Conservation (phyloP, 1,140 invertebrate genomes). For the Caerostris darwini region DNA sequence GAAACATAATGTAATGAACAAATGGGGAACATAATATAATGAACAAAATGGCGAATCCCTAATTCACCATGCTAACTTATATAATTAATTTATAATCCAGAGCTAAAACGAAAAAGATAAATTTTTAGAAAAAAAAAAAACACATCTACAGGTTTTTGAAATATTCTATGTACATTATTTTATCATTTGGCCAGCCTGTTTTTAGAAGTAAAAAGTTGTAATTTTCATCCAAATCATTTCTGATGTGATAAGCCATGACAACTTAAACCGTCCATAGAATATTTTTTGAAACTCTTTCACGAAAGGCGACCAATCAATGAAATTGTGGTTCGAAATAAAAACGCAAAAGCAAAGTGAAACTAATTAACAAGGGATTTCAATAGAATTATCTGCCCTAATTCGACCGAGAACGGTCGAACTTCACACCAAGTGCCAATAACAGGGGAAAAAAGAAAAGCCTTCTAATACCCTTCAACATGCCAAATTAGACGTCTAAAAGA, state of each 20-base stretch:
- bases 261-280: background rate
- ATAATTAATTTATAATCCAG: too few relatives aligned
- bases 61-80: too few relatives aligned
- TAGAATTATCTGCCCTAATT: slow-evolving; percentile 50
- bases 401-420: background rate
- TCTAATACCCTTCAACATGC: slow-evolving; percentile 13
- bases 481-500: slow-evolving; percentile 71
- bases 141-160: too few relatives aligned
- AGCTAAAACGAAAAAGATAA: too few relatives aligned
- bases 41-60: too few relatives aligned
- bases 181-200: too few relatives aligned
- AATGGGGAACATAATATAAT: too few relatives aligned
- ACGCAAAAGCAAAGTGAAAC: background rate
- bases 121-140: too few relatives aligned
- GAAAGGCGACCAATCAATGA: background rate
- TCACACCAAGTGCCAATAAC: slow-evolving; percentile 64
- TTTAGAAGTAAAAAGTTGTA: too few relatives aligned
- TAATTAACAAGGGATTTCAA: slow-evolving; percentile 66
- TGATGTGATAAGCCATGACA: background rate
- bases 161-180: too few relatives aligned
- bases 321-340: background rate
- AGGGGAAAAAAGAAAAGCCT: background rate
- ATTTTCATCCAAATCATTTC: too few relatives aligned
- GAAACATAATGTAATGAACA: too few relatives aligned
- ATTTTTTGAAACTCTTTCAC: background rate